These are phyloP conservation scores for Drosophila siamana DNA, from an alignment of 2,888 invertebrate species.

Conservation along the genomic window DNA sequence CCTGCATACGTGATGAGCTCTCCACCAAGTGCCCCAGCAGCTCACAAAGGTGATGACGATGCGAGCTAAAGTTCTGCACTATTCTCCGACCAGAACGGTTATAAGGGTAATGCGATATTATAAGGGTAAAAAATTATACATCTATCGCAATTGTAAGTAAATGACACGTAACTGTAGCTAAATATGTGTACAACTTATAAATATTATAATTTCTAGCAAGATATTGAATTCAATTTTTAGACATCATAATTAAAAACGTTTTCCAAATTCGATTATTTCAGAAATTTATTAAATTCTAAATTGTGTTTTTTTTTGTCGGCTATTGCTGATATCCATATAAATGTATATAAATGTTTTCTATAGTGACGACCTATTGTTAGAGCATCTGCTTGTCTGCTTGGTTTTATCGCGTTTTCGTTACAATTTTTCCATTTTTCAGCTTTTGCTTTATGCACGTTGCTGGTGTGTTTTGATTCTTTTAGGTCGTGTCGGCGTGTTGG, in stretches of 20 bases:
- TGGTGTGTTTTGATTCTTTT: slow-evolving; percentile 54
- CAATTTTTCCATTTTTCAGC: slow-evolving; percentile 18
- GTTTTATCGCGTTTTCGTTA: not conserved
- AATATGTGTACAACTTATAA: no score
- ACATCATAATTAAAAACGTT: no score
- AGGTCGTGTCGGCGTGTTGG: slow-evolving; percentile 38
- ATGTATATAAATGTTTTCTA: no score
- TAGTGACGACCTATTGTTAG: slow-evolving; percentile 3
- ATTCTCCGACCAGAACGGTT: slow-evolving; percentile 21
- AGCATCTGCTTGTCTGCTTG: slow-evolving; percentile 12
- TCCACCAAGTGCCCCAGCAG: slow-evolving; percentile 18
- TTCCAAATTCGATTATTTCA: no score
- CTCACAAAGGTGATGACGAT: slow-evolving; percentile 41
- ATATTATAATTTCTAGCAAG: no score
- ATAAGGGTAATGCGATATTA: slow-evolving; percentile 16
- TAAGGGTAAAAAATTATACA: no score
- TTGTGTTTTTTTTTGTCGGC: no score
- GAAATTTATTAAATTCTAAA: no score
- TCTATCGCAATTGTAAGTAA: no score
- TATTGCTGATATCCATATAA: no score
- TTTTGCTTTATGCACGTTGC: slow-evolving; percentile 35
- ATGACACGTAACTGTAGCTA: no score
- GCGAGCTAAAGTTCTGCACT: slow-evolving; percentile 43
- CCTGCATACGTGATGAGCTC: slow-evolving; percentile 75
- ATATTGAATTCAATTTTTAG: no score